phyloP scores from a whole-genome alignment of 2,113 vertebrate species.

The Daboia siamensis region DNA sequence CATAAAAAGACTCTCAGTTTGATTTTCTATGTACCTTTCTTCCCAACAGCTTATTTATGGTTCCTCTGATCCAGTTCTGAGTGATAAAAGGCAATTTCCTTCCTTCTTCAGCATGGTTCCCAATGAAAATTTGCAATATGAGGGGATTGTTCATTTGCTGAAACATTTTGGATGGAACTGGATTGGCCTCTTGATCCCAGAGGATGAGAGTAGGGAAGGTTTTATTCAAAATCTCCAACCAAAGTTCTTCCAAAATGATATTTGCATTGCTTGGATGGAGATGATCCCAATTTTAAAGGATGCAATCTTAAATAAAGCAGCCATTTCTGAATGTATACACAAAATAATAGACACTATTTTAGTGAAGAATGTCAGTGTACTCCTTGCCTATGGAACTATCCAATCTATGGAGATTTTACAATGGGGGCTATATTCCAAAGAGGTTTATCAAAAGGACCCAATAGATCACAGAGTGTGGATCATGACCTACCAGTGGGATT shows the following conservation, averaged over 20 bases:
- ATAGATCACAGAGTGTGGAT: background rate
- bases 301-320: background rate
- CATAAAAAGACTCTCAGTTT: background rate
- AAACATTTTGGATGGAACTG: background rate
- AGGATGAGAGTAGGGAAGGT: background rate
- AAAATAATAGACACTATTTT: background rate
- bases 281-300: background rate
- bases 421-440: background rate
- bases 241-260: background rate
- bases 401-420: background rate
- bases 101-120: background rate
- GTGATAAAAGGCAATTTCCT: background rate
- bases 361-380: background rate
- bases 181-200: background rate
- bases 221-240: background rate
- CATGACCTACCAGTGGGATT: background rate
- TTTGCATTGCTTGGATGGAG: background rate
- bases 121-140: background rate
- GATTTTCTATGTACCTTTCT: background rate
- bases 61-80: background rate
- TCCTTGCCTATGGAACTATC: background rate
- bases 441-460: background rate
- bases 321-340: accelerated
- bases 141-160: background rate
- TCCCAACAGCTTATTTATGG: background rate